Conservation (phyloP, 2,888 invertebrate genomes). For the Furcula furcula region DNA sequence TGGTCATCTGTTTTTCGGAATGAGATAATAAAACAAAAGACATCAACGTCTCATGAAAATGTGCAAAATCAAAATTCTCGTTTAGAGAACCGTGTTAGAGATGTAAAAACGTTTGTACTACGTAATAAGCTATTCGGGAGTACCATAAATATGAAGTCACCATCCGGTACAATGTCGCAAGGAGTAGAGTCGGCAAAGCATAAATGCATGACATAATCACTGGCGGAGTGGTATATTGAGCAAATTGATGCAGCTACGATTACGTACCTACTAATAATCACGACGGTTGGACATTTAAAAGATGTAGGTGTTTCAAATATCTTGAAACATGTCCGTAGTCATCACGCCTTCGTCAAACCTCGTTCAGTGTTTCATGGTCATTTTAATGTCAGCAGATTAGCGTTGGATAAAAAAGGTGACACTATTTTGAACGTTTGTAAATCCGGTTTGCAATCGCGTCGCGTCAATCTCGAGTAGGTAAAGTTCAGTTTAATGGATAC, state of each 20-base stretch:
- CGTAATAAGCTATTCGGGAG: not conserved
- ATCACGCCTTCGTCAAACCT: conserved; percentile 20
- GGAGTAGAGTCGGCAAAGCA: conserved; percentile 32
- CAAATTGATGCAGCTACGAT: conserved; percentile 38
- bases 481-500: conserved; percentile 79
- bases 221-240: conserved; percentile 22
- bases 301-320: conserved; percentile 20
- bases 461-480: conserved; percentile 43
- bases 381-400: conserved; percentile 57
- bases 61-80: no score
- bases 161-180: conserved; percentile 43
- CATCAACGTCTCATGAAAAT: no score
- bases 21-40: no score
- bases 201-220: conserved; percentile 44
- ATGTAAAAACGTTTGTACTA: no score
- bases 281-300: conserved; percentile 22
- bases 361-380: conserved; percentile 52
- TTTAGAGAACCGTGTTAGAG: no score
- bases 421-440: conserved; percentile 35
- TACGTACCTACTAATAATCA: conserved; percentile 21
- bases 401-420: conserved; percentile 31
- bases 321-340: conserved; percentile 12
- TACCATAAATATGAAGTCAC: conserved; percentile 43
- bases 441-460: conserved; percentile 47
- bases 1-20: no score